Percentiles rank a stretch among this genome's conserved stretches.
Conservation (phyloP, 2,888 invertebrate species). For the Eilema caniola region DNA sequence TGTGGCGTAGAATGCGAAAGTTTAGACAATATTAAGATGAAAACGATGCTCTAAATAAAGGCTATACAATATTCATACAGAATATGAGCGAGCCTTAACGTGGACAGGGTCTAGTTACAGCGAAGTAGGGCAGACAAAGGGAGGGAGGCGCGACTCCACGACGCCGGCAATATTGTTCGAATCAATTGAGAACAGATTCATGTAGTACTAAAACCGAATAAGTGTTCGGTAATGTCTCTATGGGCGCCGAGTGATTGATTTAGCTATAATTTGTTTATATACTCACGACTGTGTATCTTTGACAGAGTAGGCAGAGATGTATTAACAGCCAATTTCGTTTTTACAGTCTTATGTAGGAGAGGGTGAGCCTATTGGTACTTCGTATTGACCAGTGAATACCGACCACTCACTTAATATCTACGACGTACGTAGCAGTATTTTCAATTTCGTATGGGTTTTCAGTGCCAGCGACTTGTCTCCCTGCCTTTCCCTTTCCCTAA, state of each 20-base stretch:
- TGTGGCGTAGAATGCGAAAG: not conserved
- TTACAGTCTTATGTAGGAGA: not conserved
- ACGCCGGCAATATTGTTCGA: constrained; percentile 31
- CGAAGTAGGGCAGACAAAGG: constrained; percentile 21
- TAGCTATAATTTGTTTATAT: not conserved
- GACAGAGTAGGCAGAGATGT: not conserved
- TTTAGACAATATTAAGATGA: not conserved
- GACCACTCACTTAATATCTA: not conserved
- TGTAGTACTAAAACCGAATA: not conserved
- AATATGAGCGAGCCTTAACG: constrained; percentile 5
- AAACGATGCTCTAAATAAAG: not conserved
- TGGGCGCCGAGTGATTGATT: not conserved
- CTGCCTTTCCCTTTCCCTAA: too few relatives aligned
- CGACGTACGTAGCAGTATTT: too few relatives aligned
- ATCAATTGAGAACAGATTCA: constrained; percentile 17
- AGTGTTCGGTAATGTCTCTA: not conserved
- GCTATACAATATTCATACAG: not conserved
- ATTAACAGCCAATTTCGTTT: not conserved
- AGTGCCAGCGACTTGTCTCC: too few relatives aligned
- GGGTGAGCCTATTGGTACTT: not conserved
- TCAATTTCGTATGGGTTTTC: too few relatives aligned
- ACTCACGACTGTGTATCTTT: not conserved
- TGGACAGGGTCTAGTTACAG: constrained; percentile 13
- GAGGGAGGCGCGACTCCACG: constrained; percentile 28
- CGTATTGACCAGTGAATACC: not conserved